Evolutionary conservation across 2,797 vertebrate genomes (phyloP).

Genomic region (Urosaurus nigricauda): DNA sequence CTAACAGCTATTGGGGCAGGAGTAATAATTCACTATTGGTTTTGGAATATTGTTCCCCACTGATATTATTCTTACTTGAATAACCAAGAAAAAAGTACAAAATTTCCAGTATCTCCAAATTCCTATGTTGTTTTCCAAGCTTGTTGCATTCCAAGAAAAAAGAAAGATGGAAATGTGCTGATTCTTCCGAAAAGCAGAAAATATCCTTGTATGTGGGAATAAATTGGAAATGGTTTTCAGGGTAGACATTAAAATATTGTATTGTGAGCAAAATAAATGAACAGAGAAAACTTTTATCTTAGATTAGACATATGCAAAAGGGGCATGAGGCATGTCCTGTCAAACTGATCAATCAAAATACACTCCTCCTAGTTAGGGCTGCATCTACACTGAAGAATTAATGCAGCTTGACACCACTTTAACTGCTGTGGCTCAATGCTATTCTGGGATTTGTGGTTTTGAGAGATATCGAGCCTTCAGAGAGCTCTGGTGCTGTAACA

Average conservation of each 20-base stretch:
- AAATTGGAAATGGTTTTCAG: constrained; percentile 41
- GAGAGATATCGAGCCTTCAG: too few relatives aligned
- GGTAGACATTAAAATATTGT: constrained; percentile 53
- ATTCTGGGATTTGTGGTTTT: too few relatives aligned
- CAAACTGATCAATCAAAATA: neutral
- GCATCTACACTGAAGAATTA: too few relatives aligned
- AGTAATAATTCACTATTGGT: neutral
- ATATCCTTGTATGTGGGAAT: constrained; percentile 15
- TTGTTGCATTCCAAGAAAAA: neutral
- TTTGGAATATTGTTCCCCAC: neutral
- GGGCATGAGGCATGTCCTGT: too few relatives aligned
- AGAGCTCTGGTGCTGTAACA: too few relatives aligned
- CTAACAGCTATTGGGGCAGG: neutral
- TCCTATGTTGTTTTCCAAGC: neutral
- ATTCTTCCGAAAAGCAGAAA: constrained; percentile 25
- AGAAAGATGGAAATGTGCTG: neutral
- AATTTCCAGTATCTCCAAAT: neutral
- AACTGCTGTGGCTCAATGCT: too few relatives aligned
- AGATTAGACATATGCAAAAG: neutral
- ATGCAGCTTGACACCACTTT: too few relatives aligned
- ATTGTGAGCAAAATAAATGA: neutral
- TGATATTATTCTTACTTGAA: neutral
- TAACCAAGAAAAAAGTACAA: neutral
- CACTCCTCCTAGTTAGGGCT: neutral
- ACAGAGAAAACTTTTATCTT: neutral